Evolutionary conservation across 2,888 invertebrate species (phyloP).

Genomic region (Bellardia bayeri): DNA sequence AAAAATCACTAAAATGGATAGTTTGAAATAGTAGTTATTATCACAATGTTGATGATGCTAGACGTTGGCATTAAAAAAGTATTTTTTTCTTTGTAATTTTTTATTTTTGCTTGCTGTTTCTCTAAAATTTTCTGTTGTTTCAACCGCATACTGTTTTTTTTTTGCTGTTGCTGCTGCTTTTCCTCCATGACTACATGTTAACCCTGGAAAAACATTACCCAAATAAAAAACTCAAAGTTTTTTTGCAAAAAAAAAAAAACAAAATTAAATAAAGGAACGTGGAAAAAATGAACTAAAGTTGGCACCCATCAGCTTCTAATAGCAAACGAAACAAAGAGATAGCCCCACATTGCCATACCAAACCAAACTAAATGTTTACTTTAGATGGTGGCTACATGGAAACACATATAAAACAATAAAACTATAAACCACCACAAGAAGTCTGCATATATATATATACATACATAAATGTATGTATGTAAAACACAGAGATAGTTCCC

Average conservation of each 20-base stretch:
- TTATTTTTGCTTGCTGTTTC: not conserved
- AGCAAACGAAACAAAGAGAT: slow-evolving; percentile 5
- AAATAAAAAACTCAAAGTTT: slow-evolving; percentile 1
- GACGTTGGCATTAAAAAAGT: slow-evolving; percentile 35
- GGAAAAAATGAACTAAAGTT: slow-evolving; percentile 2
- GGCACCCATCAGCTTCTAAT: slow-evolving; percentile 36
- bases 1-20: slow-evolving; percentile 33
- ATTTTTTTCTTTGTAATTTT: not conserved
- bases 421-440: slow-evolving; percentile 12
- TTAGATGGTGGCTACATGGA: not conserved
- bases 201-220: slow-evolving; percentile 36
- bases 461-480: not conserved
- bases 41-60: slow-evolving; percentile 51
- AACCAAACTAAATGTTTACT: slow-evolving; percentile 54
- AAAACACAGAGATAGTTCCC: slow-evolving; percentile 38
- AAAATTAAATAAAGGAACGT: not conserved
- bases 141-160: slow-evolving; percentile 28
- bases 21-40: slow-evolving; percentile 54
- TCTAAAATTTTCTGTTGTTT: slow-evolving; percentile 43
- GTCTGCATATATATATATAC: not conserved
- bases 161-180: not conserved
- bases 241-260: not conserved
- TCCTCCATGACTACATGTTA: not conserved
- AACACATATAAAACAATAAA: not conserved
- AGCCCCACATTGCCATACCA: not conserved